Conservation (phyloP, 1,140 invertebrate species). For the Apis laboriosa region DNA sequence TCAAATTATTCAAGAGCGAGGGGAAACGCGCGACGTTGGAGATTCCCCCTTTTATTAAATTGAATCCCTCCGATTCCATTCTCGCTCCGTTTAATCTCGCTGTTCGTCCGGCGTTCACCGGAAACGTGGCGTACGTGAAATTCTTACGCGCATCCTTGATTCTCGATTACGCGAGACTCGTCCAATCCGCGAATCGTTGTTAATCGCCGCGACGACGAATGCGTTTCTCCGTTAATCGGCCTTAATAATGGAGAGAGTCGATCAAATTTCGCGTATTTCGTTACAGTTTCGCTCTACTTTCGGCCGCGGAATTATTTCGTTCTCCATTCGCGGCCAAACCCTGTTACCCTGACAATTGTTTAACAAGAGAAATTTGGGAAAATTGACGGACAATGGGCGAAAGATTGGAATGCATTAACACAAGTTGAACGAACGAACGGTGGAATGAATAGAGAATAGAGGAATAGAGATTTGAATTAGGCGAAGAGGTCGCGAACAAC, state of each 20-base stretch:
- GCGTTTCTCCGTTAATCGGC: neutral
- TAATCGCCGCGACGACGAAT: too few species aligned
- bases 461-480: too few species aligned
- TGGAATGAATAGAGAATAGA: too few species aligned
- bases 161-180: conserved; percentile 10
- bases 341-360: neutral
- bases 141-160: conserved; percentile 22
- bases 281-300: too few species aligned
- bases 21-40: neutral
- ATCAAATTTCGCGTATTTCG: neutral
- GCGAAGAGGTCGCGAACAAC: too few species aligned
- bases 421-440: too few species aligned
- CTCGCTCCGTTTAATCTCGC: conserved; percentile 14
- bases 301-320: neutral
- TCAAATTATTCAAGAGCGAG: neutral
- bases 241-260: too few species aligned
- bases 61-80: conserved; percentile 20
- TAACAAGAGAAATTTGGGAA: too few species aligned
- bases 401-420: too few species aligned
- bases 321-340: neutral
- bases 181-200: too few species aligned
- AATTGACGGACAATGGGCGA: too few species aligned
- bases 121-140: conserved; percentile 22
- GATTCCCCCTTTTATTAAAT: conserved; percentile 27
- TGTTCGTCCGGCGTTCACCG: neutral